These are phyloP conservation scores for Gambusia holbrooki DNA, from an alignment of 2,113 vertebrate species.

Conservation along the genomic window DNA sequence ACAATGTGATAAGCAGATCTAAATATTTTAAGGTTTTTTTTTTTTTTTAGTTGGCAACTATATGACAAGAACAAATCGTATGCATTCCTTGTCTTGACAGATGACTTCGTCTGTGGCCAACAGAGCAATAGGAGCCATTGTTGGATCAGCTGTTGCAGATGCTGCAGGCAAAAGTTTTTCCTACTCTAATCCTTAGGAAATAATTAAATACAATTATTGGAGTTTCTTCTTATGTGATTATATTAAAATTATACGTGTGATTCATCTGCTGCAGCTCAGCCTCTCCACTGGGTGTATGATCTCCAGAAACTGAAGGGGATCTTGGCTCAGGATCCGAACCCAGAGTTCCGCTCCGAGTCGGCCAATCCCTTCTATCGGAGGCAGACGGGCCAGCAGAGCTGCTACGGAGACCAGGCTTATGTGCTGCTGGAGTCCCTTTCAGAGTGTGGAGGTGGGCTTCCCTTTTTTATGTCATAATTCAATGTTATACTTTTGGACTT, in stretches of 20 bases:
- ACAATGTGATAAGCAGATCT: not conserved
- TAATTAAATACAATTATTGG: not conserved
- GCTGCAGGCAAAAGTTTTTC: conserved; percentile 71
- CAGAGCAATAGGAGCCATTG: conserved; percentile 76
- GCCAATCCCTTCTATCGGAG: conserved; percentile 79
- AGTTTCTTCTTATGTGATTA: not conserved
- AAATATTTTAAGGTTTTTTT: no score
- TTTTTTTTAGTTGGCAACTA: not conserved
- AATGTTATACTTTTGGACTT: not conserved
- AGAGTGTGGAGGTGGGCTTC: conserved; percentile 71
- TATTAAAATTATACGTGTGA: not conserved
- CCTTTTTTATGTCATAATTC: not conserved
- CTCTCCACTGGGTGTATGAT: conserved; percentile 81
- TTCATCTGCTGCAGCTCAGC: conserved; percentile 65
- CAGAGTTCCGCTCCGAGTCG: conserved; percentile 72
- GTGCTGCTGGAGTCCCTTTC: conserved; percentile 78
- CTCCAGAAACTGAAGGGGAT: conserved; percentile 72
- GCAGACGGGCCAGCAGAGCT: conserved; percentile 77
- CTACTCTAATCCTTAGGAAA: not conserved
- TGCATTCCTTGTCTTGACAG: conserved; percentile 32
- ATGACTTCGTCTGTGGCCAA: conserved; percentile 70
- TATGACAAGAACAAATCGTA: not conserved
- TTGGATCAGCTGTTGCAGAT: conserved; percentile 79
- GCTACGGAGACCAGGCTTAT: conserved; percentile 80
- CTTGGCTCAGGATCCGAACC: conserved; percentile 65